Percentiles rank a stretch among this genome's conserved stretches.
Conservation (phyloP, 2,888 invertebrate genomes). For the Conistra vaccinii region DNA sequence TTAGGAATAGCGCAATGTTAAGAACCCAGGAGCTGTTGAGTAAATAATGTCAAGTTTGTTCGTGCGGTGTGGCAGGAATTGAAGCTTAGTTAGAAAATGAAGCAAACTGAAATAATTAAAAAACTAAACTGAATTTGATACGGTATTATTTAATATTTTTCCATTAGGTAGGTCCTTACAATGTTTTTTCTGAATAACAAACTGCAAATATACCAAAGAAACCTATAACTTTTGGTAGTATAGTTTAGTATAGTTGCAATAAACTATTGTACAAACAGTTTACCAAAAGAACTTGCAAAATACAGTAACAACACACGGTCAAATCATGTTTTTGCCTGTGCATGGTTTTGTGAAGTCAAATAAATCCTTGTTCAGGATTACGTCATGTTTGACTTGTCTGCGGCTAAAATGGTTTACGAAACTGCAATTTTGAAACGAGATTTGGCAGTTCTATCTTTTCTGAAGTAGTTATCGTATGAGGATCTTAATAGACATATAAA, state of each 20-base stretch:
- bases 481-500: slow-evolving; percentile 34
- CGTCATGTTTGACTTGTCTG: slow-evolving; percentile 56
- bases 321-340: slow-evolving; percentile 25
- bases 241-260: no score
- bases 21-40: slow-evolving; percentile 36
- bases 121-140: background rate
- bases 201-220: slow-evolving; percentile 1
- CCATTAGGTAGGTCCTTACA: background rate
- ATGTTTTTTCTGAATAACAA: background rate
- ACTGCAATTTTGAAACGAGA: slow-evolving; percentile 27
- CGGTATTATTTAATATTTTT: background rate
- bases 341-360: slow-evolving; percentile 46
- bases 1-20: slow-evolving; percentile 56
- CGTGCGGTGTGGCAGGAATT: slow-evolving; percentile 18
- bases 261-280: slow-evolving; percentile 9
- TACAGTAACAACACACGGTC: slow-evolving; percentile 13
- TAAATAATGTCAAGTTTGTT: slow-evolving; percentile 53
- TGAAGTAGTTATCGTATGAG: background rate
- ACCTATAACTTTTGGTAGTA: background rate
- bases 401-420: slow-evolving; percentile 30
- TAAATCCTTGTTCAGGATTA: slow-evolving; percentile 46
- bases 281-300: slow-evolving; percentile 18
- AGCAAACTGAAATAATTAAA: slow-evolving; percentile 6
- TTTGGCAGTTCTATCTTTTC: slow-evolving; percentile 8
- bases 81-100: slow-evolving; percentile 22